Evolutionary conservation across 2,888 invertebrate genomes (phyloP), one percentile per base, ranked within the genome.

Genomic region (Agriopis leucophaearia): DNA sequence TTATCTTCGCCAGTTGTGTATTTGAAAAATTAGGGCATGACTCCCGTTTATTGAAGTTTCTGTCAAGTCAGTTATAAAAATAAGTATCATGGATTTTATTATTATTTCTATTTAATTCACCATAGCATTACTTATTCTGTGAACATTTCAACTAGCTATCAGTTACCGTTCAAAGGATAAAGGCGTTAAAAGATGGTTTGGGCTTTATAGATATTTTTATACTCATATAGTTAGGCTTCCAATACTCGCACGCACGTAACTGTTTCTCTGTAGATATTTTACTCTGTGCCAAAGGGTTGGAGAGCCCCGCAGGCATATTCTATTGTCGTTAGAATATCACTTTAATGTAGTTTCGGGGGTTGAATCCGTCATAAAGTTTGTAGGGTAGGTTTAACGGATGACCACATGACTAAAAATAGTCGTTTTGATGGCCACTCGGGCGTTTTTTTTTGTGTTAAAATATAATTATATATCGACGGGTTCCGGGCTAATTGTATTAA

Each of bases 261-360:
- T n/a, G 38, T 38, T 54, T 54, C 52, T 54, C 38, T 38, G 6
- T 1, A 38, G 15, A 54, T 16, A 15, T 16, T 54, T 9, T 36
- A 38, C 38, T 54, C 52, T 38, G 52, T 16, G 52, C 16, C 16
- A 54, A 16, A 52, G 10, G 38, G 52, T 15, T 54, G 9, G 52
- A 10, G 16, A 35, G 10, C 15, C 61, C 66, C 56, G 18, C 52
- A 51, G 61, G 61, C 56, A 52, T 66, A 60, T 66, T 66, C 61
- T 56, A 66, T 66, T 66, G 51, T 57, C 55, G 56, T 66, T 66
- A 16, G 45, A 56, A 44, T 54, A 65, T 59, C 54, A 59, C 59
- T 65, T 38, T 52, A 54, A 65, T 48, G 16, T 57, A 56, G 50
- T 64, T 64, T 64, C 36, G 40, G 36, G 54, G 65, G 48, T 42